Percentiles rank a stretch among this genome's conserved stretches.
Conservation (phyloP, 1,140 invertebrate species). For the Dinoponera quadriceps region DNA sequence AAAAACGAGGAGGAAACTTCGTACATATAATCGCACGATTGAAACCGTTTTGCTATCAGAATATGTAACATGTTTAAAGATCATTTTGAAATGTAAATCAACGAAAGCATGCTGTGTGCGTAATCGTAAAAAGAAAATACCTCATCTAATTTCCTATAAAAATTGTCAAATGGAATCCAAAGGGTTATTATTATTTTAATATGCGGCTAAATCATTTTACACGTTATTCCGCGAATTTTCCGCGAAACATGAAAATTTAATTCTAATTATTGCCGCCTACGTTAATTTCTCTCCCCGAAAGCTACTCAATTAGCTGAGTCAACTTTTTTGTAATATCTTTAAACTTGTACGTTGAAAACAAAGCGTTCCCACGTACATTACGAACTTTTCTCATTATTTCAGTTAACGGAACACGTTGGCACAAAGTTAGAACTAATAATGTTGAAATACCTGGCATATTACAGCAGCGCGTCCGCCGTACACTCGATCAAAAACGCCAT, state of each 20-base stretch:
- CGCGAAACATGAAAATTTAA: neutral
- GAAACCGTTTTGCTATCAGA: no score
- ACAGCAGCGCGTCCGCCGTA: conserved; percentile 6
- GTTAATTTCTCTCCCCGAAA: neutral
- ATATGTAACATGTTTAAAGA: no score
- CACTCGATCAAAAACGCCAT: conserved; percentile 8
- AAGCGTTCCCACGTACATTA: conserved; percentile 39
- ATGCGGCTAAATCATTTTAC: neutral
- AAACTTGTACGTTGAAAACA: conserved; percentile 39
- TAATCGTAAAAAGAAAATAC: neutral
- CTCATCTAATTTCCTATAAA: neutral
- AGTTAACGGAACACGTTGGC: conserved; percentile 34
- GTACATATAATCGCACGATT: no score
- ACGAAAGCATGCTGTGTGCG: no score
- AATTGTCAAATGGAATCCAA: neutral
- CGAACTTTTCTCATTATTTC: conserved; percentile 58
- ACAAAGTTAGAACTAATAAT: conserved; percentile 48
- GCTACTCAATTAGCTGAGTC: neutral
- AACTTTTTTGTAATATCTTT: conserved; percentile 39
- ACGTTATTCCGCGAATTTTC: conserved; percentile 8
- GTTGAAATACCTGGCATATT: conserved; percentile 19
- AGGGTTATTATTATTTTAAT: neutral
- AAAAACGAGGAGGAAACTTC: no score
- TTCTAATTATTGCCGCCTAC: neutral
- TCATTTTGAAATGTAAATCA: no score